Percentiles rank a stretch among this genome's conserved stretches.
Evolutionary conservation across 1,140 invertebrate species (phyloP).

Genomic region (Periplaneta americana): DNA sequence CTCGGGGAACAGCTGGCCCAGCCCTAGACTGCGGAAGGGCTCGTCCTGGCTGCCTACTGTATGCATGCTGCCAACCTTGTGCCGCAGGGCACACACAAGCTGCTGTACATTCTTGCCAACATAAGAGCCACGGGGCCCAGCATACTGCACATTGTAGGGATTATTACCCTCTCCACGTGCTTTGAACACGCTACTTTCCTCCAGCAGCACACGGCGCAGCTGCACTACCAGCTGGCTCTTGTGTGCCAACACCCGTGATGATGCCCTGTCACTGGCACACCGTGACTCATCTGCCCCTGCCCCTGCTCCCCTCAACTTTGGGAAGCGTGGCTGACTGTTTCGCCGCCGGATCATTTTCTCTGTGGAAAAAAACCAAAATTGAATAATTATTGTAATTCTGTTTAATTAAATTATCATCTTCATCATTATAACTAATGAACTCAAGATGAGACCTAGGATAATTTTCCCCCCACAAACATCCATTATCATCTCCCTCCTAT

Average conservation of each 20-base stretch:
- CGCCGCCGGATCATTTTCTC: background rate
- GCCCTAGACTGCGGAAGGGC: constrained; percentile 19
- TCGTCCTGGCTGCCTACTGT: constrained; percentile 13
- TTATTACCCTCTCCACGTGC: constrained; percentile 45
- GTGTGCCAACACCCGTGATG: constrained; percentile 40
- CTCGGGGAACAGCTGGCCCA: constrained; percentile 37
- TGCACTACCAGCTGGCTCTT: constrained; percentile 50
- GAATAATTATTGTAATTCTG: no score
- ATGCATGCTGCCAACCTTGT: background rate
- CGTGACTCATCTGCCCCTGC: background rate
- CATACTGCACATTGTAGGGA: constrained; percentile 51
- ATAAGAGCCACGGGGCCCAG: constrained; percentile 36
- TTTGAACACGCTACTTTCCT: constrained; percentile 52
- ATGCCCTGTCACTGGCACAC: background rate
- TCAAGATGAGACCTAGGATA: no score
- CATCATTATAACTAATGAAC: no score
- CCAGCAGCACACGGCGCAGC: constrained; percentile 50
- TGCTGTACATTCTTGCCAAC: constrained; percentile 36
- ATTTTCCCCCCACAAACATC: no score
- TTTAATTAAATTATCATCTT: no score
- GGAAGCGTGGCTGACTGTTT: background rate
- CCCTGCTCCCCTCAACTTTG: background rate
- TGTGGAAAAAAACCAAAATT: no score
- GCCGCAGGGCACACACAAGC: constrained; percentile 44
- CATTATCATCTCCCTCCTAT: no score